Evolutionary conservation across 1,140 invertebrate genomes (phyloP).

Genomic region (Riptortus pedestris): DNA sequence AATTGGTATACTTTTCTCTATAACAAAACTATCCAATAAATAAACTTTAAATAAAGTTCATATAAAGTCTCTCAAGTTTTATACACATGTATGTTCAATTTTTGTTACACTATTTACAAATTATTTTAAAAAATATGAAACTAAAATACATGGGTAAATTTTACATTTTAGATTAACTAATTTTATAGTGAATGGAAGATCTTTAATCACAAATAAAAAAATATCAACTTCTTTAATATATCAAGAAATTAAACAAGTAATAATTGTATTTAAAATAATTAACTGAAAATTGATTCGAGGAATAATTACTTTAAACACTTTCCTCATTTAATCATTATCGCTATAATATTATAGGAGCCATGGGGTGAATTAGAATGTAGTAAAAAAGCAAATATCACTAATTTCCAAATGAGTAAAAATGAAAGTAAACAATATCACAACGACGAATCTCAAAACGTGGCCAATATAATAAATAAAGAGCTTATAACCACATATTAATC

Average conservation of each 20-base stretch:
- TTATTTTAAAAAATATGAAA: not conserved
- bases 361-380: too few species aligned
- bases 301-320: too few species aligned
- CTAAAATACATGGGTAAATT: not conserved
- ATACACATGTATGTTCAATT: slow-evolving; percentile 13
- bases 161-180: not conserved
- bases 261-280: not conserved
- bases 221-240: not conserved
- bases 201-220: not conserved
- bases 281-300: not conserved
- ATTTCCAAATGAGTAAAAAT: too few species aligned
- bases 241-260: not conserved
- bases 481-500: too few species aligned
- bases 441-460: too few species aligned
- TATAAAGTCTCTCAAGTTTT: slow-evolving; percentile 4
- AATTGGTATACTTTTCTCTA: slow-evolving; percentile 17
- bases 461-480: too few species aligned
- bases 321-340: too few species aligned
- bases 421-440: too few species aligned
- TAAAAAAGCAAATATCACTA: too few species aligned
- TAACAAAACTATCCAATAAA: slow-evolving; percentile 19
- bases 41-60: slow-evolving; percentile 15
- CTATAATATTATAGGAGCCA: too few species aligned
- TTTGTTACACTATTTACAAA: slow-evolving; percentile 11
- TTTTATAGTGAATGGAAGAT: not conserved